These are phyloP conservation scores for Dendrolimus pini DNA, from an alignment of 2,888 invertebrate species.

Conservation along the genomic window DNA sequence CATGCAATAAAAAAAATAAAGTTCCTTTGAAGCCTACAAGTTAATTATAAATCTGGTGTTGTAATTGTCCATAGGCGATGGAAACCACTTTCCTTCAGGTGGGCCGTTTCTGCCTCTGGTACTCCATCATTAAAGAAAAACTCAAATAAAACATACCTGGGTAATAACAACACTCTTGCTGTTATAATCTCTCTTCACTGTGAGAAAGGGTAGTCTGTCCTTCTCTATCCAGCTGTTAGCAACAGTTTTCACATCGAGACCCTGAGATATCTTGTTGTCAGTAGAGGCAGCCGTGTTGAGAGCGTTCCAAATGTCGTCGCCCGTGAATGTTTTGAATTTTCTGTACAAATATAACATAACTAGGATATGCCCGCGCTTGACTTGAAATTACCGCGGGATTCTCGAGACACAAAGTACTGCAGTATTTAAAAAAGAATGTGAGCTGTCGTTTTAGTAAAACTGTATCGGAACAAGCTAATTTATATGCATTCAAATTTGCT, in stretches of 20 bases:
- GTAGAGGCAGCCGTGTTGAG: slow-evolving; percentile 81
- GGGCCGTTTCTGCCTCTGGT: too few species aligned
- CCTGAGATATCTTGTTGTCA: slow-evolving; percentile 67
- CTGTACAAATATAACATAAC: slow-evolving; percentile 37
- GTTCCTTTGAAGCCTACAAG: too few species aligned
- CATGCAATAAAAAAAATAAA: too few species aligned
- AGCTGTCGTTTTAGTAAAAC: too few species aligned
- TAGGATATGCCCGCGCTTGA: neutral
- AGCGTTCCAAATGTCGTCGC: slow-evolving; percentile 87
- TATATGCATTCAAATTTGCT: too few species aligned
- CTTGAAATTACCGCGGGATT: too few species aligned
- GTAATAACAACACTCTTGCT: slow-evolving; percentile 77
- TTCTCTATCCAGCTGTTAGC: slow-evolving; percentile 90
- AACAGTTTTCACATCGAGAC: slow-evolving; percentile 80
- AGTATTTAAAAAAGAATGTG: too few species aligned
- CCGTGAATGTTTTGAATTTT: slow-evolving; percentile 84
- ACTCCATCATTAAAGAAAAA: neutral
- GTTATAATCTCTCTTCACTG: slow-evolving; percentile 81
- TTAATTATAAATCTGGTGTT: too few species aligned
- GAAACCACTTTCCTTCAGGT: too few species aligned
- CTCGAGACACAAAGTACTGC: too few species aligned
- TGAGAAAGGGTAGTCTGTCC: slow-evolving; percentile 86
- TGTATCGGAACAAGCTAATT: too few species aligned
- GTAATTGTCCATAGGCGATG: too few species aligned
- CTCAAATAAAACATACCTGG: slow-evolving; percentile 66